Evolutionary conservation across 2,113 vertebrate genomes (phyloP), one percentile per base, ranked within the genome.

Genomic region (Budorcas taxicolor): DNA sequence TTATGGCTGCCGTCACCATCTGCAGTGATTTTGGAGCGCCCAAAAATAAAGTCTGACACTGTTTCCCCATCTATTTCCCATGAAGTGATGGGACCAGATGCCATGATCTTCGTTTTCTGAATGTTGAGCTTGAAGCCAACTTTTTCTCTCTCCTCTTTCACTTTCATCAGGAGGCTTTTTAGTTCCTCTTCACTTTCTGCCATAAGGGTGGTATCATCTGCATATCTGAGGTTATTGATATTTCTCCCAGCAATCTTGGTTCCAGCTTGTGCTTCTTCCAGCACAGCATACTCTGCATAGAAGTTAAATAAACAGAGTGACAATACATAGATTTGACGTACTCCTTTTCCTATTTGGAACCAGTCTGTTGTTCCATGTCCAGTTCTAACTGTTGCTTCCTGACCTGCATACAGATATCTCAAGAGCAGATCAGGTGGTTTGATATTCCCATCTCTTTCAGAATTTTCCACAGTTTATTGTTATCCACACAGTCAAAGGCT

Each of bases 241-340:
- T 67, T 67, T 36, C 17, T 11, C n/a, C 17, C 0, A 0, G 33
- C n/a, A 36, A 5, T 67, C 33, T 36, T 67, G n/a, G 21, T 36
- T 67, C 64, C n/a, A 67, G 33, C 64, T 36, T 67, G n/a, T 36
- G 17, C 1, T 67, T 21, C n/a, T 4, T 67, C 64, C 17, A 67
- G 33, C 4, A 9, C 8, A 67, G n/a, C 1, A 0, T 67, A 36
- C 16, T 67, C 33, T 67, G 64, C n/a, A 67, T 67, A 67, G n/a
- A 21, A 21, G 64, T 67, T 67, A 36, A 67, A 67, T 67, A 67
- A 21, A 2, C 17, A 67, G 8, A 17, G 64, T 67, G 17, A 67
- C 64, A 67, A 21, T 67, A 67, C 10, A 36, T 1, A 36, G 33
- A 8, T 11, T 67, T 36, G 64, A 67, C 1, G 0, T 36, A 36